A percentile compares a stretch with the other conserved stretches of the same genome.
phyloP scores from a whole-genome alignment of 2,113 vertebrate genomes.

The Acanthochromis polyacanthus region DNA sequence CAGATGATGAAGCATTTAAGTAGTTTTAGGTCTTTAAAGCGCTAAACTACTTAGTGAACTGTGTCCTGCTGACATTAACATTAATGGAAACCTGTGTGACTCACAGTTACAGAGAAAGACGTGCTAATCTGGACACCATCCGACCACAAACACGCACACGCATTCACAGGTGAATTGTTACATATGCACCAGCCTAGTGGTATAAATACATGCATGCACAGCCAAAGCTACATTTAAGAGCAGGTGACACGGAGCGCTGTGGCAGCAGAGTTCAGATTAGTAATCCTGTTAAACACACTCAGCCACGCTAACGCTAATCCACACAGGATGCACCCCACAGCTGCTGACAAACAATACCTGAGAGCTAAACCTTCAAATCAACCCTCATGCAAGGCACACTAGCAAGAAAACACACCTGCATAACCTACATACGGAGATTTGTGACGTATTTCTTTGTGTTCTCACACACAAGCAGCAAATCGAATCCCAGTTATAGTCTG shows the following conservation, averaged over 20 bases:
- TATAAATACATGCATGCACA: background rate
- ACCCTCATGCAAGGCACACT: background rate
- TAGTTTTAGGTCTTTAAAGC: constrained; percentile 46
- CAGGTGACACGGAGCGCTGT: background rate
- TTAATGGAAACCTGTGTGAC: constrained; percentile 31
- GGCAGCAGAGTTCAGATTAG: constrained; percentile 66
- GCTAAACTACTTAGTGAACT: constrained; percentile 32
- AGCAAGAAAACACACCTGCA: background rate
- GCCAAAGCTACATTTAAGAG: background rate
- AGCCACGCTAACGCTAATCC: constrained; percentile 72
- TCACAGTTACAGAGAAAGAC: too few relatives aligned
- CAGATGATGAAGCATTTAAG: constrained; percentile 26
- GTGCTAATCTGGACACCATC: too few relatives aligned
- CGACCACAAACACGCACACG: background rate
- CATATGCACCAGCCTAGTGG: background rate
- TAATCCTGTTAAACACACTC: constrained; percentile 82
- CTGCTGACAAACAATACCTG: constrained; percentile 59
- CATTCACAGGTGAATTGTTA: background rate
- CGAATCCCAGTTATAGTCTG: too few relatives aligned
- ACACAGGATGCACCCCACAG: constrained; percentile 40
- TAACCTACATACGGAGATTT: too few relatives aligned
- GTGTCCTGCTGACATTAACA: constrained; percentile 45
- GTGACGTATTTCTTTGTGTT: background rate
- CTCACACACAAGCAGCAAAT: background rate
- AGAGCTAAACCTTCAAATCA: constrained; percentile 38